phyloP scores from a whole-genome alignment of 2,113 vertebrate genomes.

The Syrrhaptes paradoxus region DNA sequence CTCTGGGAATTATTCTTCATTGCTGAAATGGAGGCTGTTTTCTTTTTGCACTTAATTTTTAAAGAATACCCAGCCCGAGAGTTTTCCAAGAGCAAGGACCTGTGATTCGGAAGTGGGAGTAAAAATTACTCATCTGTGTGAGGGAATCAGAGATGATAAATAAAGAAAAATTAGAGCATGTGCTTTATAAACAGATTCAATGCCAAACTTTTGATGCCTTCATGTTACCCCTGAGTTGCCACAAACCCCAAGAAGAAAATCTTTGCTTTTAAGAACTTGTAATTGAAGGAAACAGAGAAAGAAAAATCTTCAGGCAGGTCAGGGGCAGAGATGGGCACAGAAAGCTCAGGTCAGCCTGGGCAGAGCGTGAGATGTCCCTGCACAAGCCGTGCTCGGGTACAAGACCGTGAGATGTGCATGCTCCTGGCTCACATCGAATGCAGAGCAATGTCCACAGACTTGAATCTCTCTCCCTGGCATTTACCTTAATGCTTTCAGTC shows the following conservation, averaged over 20 bases:
- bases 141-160: not conserved
- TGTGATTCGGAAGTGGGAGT: not conserved
- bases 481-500: not conserved
- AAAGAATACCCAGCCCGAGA: not conserved
- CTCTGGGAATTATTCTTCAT: not conserved
- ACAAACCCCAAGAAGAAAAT: not conserved
- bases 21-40: not conserved
- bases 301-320: not conserved
- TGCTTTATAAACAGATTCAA: not conserved
- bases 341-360: not conserved
- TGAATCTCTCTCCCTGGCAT: not conserved
- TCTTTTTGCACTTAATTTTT: not conserved
- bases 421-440: not conserved
- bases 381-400: accelerated
- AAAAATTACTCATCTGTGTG: not conserved
- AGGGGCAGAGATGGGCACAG: not conserved
- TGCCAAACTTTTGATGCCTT: not conserved
- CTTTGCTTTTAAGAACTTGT: not conserved
- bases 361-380: not conserved
- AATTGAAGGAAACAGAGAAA: not conserved
- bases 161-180: not conserved
- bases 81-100: not conserved
- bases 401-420: accelerated
- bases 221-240: not conserved
- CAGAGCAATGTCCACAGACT: not conserved